Evolutionary conservation across 2,113 vertebrate species (phyloP), one percentile per base, ranked within the genome.

Genomic region (Coptodon rendalli): DNA sequence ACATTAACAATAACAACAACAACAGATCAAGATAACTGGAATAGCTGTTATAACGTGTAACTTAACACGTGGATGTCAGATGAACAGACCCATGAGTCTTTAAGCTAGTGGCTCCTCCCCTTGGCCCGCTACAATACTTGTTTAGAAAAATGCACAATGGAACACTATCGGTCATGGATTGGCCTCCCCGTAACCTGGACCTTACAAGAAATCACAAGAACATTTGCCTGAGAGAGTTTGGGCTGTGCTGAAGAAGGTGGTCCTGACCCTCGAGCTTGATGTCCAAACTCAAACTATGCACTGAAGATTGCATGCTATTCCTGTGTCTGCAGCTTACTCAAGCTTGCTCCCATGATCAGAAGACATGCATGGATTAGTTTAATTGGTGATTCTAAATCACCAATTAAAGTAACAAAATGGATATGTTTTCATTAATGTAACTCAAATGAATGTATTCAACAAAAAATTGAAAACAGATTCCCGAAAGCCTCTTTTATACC

Each of bases 291-390:
- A 71, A 43, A 71, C 7, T 71, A 71, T 9, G n/a, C 13, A 73
- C 0, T 43, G 12, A 43, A 43, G 38, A 24, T 16, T 71, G 3
- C 66, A 0, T 0, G 2, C 36, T 43, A 43, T 71, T 43, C 38
- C 66, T 71, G 63, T 68, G 63, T 40, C 19, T 68, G 36, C 38
- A 24, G 12, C 3, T 43, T 43, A 71, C n/a, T 71, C 66, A 43
- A 10, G 0, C 7, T 71, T 71, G n/a, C 38, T 43, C 3, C 36
- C n/a, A 43, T 5, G 9, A 9, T 43, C 66, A 38, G 43, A 71
- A 71, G 13, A 24, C n/a, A 45, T 16, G 13, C 38, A 45, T 27
- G 22, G 40, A 4, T 73, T 73, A 73, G 6, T 73, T 73, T 73
- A 73, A 73, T 17, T 4, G 13, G 68, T 73, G 13, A 73, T 17